A percentile compares a stretch with the other conserved stretches of the same genome.
phyloP scores from a whole-genome alignment of 2,797 vertebrate genomes.

The Furcifer pardalis region DNA sequence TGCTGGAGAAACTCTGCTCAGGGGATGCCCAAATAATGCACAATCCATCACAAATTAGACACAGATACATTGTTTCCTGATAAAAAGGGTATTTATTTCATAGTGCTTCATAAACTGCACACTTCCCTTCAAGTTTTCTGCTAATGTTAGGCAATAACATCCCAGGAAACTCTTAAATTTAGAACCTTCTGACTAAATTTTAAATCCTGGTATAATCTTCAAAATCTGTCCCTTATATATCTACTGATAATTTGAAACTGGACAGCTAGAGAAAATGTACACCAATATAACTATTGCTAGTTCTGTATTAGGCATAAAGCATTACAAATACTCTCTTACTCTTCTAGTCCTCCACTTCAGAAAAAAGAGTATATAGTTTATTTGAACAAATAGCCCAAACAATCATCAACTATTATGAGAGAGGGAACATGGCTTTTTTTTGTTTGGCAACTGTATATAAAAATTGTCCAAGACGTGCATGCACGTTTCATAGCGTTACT shows the following conservation, averaged over 20 bases:
- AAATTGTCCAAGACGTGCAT: slow-evolving; percentile 82
- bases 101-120: too few species aligned
- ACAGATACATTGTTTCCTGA: neutral
- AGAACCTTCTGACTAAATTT: neutral
- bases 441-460: slow-evolving; percentile 87
- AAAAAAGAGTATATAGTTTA: rapidly evolving
- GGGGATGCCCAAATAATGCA: too few species aligned
- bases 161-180: neutral
- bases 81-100: too few species aligned
- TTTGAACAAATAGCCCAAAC: slow-evolving; percentile 5
- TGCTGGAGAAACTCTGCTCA: too few species aligned
- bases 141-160: neutral
- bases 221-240: neutral
- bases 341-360: neutral
- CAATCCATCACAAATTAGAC: neutral
- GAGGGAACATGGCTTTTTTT: slow-evolving; percentile 95
- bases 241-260: neutral
- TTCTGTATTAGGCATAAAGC: neutral
- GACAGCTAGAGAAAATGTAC: slow-evolving; percentile 3
- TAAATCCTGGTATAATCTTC: neutral
- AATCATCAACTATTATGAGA: slow-evolving; percentile 46
- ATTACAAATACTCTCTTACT: neutral
- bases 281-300: neutral
- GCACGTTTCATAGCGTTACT: slow-evolving; percentile 83
- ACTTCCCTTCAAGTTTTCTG: too few species aligned